Evolutionary conservation across 2,888 invertebrate genomes (phyloP).

Genomic region (Pseudoips prasinana): DNA sequence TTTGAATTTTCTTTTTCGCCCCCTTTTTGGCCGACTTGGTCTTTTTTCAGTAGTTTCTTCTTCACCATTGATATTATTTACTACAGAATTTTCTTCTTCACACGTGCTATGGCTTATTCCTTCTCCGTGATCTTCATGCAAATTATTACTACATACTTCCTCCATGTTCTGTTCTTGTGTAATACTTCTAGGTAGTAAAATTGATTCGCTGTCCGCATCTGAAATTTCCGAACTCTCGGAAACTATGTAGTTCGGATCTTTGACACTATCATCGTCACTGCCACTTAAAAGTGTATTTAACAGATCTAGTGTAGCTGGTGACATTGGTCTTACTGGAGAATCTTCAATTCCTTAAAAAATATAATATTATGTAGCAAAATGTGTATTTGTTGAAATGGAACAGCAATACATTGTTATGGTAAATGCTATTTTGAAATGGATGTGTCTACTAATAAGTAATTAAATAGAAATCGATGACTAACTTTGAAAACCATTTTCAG

Average conservation of each 20-base stretch:
- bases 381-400: too few species aligned
- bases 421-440: too few species aligned
- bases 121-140: conserved; percentile 2
- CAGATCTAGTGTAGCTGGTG: conserved; percentile 5
- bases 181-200: conserved; percentile 5
- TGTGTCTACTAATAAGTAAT: too few species aligned
- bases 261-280: conserved; percentile 5
- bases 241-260: conserved; percentile 4
- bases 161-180: conserved; percentile 5
- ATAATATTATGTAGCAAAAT: background rate
- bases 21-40: conserved; percentile 1
- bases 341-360: conserved; percentile 7
- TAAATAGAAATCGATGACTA: too few species aligned
- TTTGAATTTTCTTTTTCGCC: conserved; percentile 5
- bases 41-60: too few species aligned
- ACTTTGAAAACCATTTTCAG: too few species aligned
- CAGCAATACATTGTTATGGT: too few species aligned
- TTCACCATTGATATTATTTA: conserved; percentile 1
- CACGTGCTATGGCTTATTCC: conserved; percentile 3
- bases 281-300: conserved; percentile 4
- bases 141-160: conserved; percentile 4
- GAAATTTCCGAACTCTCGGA: too few species aligned
- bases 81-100: conserved; percentile 5
- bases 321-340: conserved; percentile 3
- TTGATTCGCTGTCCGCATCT: conserved; percentile 5